These are phyloP conservation scores for Gisinianus flammeolus DNA, from an alignment of 2,888 invertebrate genomes.

Conservation along the genomic window DNA sequence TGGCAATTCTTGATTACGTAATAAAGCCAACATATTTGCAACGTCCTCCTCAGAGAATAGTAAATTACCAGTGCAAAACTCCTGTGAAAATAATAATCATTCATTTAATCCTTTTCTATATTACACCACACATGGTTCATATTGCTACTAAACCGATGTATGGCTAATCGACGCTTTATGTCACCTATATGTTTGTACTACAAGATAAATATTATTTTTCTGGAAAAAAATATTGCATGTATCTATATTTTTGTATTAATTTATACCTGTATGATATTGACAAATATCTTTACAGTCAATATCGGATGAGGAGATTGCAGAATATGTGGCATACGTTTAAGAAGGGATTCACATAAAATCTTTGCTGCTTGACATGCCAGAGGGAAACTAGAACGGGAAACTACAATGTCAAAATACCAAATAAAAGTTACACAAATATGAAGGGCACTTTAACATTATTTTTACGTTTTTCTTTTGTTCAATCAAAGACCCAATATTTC, in stretches of 20 bases:
- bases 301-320: constrained; percentile 54
- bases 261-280: constrained; percentile 55
- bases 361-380: constrained; percentile 53
- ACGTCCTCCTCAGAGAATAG: constrained; percentile 56
- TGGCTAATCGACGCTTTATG: too few species aligned
- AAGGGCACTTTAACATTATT: too few species aligned
- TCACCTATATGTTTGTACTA: too few species aligned
- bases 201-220: too few species aligned
- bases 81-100: constrained; percentile 48
- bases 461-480: neutral
- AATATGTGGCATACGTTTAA: constrained; percentile 50
- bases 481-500: neutral
- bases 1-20: constrained; percentile 55
- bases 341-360: constrained; percentile 54
- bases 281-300: constrained; percentile 53
- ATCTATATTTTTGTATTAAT: neutral
- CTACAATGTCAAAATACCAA: constrained; percentile 40
- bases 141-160: too few species aligned
- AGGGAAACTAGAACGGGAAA: constrained; percentile 56
- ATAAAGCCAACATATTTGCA: constrained; percentile 51
- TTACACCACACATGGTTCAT: too few species aligned
- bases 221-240: too few species aligned
- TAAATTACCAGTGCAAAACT: constrained; percentile 54
- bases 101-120: too few species aligned
- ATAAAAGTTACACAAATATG: too few species aligned